Evolutionary conservation across 1,140 invertebrate species (phyloP), one percentile per base, ranked within the genome.

Genomic region (Wasmannia auropunctata): DNA sequence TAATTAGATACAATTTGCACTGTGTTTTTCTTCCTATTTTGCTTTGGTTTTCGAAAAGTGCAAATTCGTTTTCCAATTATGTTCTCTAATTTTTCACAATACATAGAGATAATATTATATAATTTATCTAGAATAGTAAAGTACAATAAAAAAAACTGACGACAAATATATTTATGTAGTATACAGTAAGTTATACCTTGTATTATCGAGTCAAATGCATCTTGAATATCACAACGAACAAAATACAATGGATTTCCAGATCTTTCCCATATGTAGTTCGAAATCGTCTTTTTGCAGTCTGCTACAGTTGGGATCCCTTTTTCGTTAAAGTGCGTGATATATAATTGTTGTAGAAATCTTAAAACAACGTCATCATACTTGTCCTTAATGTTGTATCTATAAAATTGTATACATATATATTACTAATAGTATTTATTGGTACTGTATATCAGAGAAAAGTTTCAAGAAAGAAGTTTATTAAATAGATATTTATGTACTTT

Each of bases 321-420:
- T 46, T 72, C 5, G 74, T 46, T 58, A 58, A 72, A 58, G 10
- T 46, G 46, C 0, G 65, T 83, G 0, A 40, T 2, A 43, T 83
- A 83, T 19, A 83, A 43, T 34, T 83, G 79, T 19, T 83, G 79
- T 7, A 83, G 16, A 58, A 83, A 43, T 83, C 67, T 83, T 54
- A 83, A 58, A 60, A 43, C 11, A 58, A 74, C 28, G 1, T 58
- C 51, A n/a, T 43, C 25, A 34, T 31, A 72, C 2, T 43, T 46
- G 3, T 25, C 1, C 25, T 83, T 34, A 58, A 0, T 14, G 10
- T 43, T 10, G 6, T 70, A 56, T 7, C 79, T 83, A n/a, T n/a
- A 40, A 69, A 83, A 83, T 81, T 40, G n/a, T 22, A 28, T 46
- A 40, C 3, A 31, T 37, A n/a, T 54, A 63, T 31, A 4, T 25